Evolutionary conservation across 2,113 vertebrate species (phyloP).

Genomic region (Lagopus muta): DNA sequence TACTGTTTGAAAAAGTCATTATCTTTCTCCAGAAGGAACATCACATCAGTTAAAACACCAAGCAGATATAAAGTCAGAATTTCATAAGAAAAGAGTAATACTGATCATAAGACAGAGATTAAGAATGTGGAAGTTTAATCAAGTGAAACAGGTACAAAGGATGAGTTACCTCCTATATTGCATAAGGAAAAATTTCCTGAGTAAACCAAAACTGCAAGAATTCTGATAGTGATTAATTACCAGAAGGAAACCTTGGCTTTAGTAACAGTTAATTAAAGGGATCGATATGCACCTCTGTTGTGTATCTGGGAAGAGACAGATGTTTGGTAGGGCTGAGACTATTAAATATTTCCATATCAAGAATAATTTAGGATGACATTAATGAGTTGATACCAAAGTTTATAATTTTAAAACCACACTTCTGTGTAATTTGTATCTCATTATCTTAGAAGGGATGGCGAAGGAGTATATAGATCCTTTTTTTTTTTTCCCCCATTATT

Average conservation of each 20-base stretch:
- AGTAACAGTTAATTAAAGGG: conserved; percentile 24
- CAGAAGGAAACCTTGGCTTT: background rate
- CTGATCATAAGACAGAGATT: background rate
- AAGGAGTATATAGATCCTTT: background rate
- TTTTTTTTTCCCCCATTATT: background rate
- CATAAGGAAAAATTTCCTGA: background rate
- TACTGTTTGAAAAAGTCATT: background rate
- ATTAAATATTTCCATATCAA: conserved; percentile 25
- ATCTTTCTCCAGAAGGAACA: background rate
- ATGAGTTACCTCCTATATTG: background rate
- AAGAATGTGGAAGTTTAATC: background rate
- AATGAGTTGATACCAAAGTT: background rate
- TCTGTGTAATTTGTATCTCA: background rate
- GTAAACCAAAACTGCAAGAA: conserved; percentile 29
- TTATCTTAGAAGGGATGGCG: background rate
- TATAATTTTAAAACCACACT: background rate
- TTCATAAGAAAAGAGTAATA: background rate
- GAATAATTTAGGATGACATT: conserved; percentile 41
- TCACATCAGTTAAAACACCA: background rate
- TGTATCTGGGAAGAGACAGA: background rate
- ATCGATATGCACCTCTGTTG: conserved; percentile 45
- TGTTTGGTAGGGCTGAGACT: conserved; percentile 19
- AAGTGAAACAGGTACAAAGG: background rate
- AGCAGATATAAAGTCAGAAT: background rate
- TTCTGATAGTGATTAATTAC: background rate